These are phyloP conservation scores for Agrypnus murinus DNA, from an alignment of 2,888 invertebrate species.

Conservation along the genomic window DNA sequence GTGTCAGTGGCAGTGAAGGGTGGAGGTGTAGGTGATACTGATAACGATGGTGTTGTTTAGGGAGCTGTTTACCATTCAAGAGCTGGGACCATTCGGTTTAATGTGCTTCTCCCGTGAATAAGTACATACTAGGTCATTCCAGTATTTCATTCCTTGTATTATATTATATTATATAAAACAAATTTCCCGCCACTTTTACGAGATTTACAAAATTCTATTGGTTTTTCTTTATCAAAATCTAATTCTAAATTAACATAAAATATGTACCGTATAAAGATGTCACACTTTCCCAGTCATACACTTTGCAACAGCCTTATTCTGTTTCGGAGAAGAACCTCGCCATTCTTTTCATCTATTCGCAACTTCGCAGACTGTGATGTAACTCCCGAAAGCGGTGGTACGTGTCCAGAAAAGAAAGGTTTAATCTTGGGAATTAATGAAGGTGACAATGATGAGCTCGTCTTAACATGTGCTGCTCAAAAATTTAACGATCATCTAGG, in stretches of 20 bases:
- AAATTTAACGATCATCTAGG: constrained; percentile 73
- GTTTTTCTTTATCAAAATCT: constrained; percentile 52
- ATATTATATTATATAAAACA: too few species aligned
- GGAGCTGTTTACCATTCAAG: too few species aligned
- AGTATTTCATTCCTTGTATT: too few species aligned
- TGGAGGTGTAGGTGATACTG: too few species aligned
- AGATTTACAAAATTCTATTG: constrained; percentile 39
- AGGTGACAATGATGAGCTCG: constrained; percentile 68
- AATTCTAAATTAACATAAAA: constrained; percentile 60
- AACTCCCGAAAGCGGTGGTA: constrained; percentile 25
- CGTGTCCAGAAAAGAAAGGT: constrained; percentile 69
- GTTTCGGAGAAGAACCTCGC: neutral
- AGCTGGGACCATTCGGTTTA: too few species aligned
- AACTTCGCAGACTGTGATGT: constrained; percentile 29
- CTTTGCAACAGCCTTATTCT: constrained; percentile 45
- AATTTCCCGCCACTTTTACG: constrained; percentile 11
- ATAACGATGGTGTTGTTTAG: too few species aligned
- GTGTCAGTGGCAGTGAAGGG: too few species aligned
- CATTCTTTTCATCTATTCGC: neutral
- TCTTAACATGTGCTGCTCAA: constrained; percentile 72
- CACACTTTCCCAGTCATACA: constrained; percentile 48
- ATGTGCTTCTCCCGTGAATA: too few species aligned
- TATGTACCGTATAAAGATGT: constrained; percentile 55
- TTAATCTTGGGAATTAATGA: constrained; percentile 75
- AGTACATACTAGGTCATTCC: too few species aligned